Evolutionary conservation across 2,888 invertebrate species (phyloP), one percentile per base, ranked within the genome.

Genomic region (Eugnorisma glareosa): DNA sequence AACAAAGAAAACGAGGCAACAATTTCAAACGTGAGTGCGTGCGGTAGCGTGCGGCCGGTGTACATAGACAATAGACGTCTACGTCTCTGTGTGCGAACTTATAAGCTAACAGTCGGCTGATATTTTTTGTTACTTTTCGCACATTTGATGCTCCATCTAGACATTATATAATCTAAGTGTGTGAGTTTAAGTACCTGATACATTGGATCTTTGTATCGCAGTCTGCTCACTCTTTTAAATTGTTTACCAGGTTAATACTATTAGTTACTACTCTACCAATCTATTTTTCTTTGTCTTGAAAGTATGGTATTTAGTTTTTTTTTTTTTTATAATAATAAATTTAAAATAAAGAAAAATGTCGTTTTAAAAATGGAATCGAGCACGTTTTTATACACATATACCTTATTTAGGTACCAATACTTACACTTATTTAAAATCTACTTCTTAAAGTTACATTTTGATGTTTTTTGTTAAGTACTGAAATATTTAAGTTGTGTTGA

Each of bases 401-500:
- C 57, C 43, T 77, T 77, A 63, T 66, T 75, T 70, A 63, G 74
- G 81, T 87, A 82, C 71, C 80, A 82, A 83, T 83, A 79, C 79
- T 79, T 75, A 81, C 75, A 81, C 82, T 76, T 74, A 67, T 85
- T 75, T 79, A 81, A 82, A 37, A 8, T 72, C 77, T 77, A 71
- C 70, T 77, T 83, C 81, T 79, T 81, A 76, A 78, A 86, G 82
- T 88, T 86, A 87, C 81, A 85, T 84, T 84, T 85, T 88, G 68
- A 86, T 77, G 82, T 89, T 88, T 89, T 61, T 91, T 91, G 91
- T 92, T 91, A 90, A 90, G 91, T 88, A 91, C 90, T 92, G 90
- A 92, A 90, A 92, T 91, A 91, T 92, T 90, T 92, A 91, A 90
- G 89, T 90, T 88, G 84, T 91, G 89, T 91, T 91, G 88, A 90